Percentiles rank a stretch among this genome's conserved stretches.
Conservation (phyloP, 2,888 invertebrate species). For the Drosophila histrio region DNA sequence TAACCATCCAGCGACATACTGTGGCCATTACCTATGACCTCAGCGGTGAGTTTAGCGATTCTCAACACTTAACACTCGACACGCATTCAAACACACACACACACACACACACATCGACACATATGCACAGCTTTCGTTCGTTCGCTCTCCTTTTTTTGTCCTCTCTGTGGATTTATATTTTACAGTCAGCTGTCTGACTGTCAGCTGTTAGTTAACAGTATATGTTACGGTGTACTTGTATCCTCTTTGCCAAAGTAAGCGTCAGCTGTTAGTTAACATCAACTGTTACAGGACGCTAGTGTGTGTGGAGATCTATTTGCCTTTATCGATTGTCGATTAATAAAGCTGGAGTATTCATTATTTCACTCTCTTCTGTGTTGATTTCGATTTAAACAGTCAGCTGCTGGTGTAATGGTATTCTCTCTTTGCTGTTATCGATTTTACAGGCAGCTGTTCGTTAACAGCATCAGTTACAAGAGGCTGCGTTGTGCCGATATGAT, state of each 20-base stretch:
- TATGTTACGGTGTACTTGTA: not conserved
- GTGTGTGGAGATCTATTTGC: not conserved
- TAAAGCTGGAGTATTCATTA: too few species aligned
- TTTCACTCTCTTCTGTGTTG: too few species aligned
- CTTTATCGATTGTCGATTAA: not conserved
- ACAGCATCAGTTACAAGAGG: not conserved
- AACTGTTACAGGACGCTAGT: not conserved
- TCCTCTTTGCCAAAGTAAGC: too few species aligned
- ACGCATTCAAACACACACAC: not conserved
- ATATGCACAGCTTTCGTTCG: not conserved
- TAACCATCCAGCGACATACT: slow-evolving; percentile 71
- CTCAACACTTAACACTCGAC: slow-evolving; percentile 2
- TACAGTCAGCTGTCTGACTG: not conserved
- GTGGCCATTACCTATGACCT: slow-evolving; percentile 80
- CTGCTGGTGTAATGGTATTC: not conserved
- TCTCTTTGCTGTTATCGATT: not conserved
- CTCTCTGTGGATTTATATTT: not conserved
- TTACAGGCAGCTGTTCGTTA: not conserved
- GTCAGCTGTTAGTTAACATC: not conserved
- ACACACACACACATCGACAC: not conserved
- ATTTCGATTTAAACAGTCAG: too few species aligned
- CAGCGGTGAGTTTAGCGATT: slow-evolving; percentile 67
- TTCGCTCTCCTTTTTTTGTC: not conserved
- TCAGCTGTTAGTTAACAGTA: slow-evolving; percentile 5
- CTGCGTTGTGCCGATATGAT: too few species aligned